Base-by-base conservation (phyloP, 2,888 invertebrate genomes). In the Yponomeuta evonymella region DNA sequence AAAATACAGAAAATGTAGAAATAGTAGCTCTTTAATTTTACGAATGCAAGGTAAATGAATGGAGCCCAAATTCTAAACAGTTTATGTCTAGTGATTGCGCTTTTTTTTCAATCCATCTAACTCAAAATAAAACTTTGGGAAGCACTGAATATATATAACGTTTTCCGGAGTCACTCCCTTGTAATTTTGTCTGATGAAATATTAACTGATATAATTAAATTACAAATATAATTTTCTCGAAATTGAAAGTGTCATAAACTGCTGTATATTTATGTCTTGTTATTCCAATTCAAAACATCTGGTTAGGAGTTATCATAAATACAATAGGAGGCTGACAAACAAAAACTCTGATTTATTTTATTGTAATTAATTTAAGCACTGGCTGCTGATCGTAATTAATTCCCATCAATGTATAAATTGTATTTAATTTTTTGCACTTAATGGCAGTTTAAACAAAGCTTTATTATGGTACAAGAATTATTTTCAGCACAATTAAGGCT, bases 1-100 rank as follows among this genome's bases (percentile, higher is more conserved):
- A 48, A 29, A 48, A 66, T 72, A 72, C 71, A 76, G 76, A 78
- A 76, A 77, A 76, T 76, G 75, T 77, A 74, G 75, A 76, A 77
- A 74, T 76, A 75, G 15, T 48, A 43, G 43, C 43, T 43, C 5
- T 15, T 58, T 58, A 58, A 58, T 58, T 58, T 58, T 58, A 58
- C 51, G 15, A 58, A 58, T 58, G 51, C 51, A 58, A 58, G 51
- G 12, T 58, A 15, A 58, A 58, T 58, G 51, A 58, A 58, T 58
- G 51, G 51, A 58, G 51, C 15, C 15, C 51, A 4, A 58, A 58
- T 8, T 58, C 12, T 58, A 58, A 58, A 58, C 12, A 0, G 51
- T 58, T 58, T 58, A 58, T 58, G 5, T 12, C 10, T 51, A 58
- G 51, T 58, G 51, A 58, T 58, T 58, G 51, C 51, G 51, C 51